Evolutionary conservation across 2,113 vertebrate genomes (phyloP).

Genomic region (Pimephales promelas): DNA sequence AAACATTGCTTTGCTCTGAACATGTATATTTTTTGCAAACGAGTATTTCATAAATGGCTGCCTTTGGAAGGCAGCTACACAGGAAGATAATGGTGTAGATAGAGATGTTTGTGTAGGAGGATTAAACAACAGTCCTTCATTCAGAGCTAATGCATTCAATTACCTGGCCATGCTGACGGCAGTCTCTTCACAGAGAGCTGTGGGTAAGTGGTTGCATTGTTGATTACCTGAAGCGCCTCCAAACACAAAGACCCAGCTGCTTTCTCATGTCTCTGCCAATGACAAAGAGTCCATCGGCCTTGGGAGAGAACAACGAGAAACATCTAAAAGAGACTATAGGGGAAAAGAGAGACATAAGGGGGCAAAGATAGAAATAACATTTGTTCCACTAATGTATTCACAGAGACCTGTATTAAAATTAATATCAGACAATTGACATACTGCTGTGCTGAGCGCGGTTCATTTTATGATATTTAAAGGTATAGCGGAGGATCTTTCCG

Average conservation of each 20-base stretch:
- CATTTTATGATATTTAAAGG: slow-evolving; percentile 2
- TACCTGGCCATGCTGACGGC: slow-evolving; percentile 72
- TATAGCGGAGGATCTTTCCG: too few species aligned
- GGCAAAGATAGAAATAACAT: slow-evolving; percentile 1
- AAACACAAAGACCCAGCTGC: slow-evolving; percentile 76
- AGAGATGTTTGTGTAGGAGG: slow-evolving; percentile 62
- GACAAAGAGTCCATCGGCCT: slow-evolving; percentile 57
- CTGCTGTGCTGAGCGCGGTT: background rate
- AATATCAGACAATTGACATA: background rate
- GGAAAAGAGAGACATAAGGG: background rate
- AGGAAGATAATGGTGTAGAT: slow-evolving; percentile 53
- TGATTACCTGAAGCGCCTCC: slow-evolving; percentile 77
- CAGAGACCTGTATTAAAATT: slow-evolving; percentile 18
- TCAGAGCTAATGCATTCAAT: slow-evolving; percentile 78
- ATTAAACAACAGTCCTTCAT: slow-evolving; percentile 70
- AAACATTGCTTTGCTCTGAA: slow-evolving; percentile 35
- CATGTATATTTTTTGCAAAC: slow-evolving; percentile 24
- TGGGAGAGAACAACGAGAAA: slow-evolving; percentile 58
- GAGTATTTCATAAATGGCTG: slow-evolving; percentile 45
- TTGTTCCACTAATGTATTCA: background rate
- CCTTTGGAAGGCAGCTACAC: slow-evolving; percentile 20
- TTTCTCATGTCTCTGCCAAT: slow-evolving; percentile 65
- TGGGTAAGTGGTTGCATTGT: slow-evolving; percentile 76
- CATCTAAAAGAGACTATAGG: slow-evolving; percentile 13
- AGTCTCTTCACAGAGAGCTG: slow-evolving; percentile 70